Evolutionary conservation across 2,113 vertebrate genomes (phyloP), one percentile per base, ranked within the genome.

Genomic region (Oncorhynchus gorbuscha): DNA sequence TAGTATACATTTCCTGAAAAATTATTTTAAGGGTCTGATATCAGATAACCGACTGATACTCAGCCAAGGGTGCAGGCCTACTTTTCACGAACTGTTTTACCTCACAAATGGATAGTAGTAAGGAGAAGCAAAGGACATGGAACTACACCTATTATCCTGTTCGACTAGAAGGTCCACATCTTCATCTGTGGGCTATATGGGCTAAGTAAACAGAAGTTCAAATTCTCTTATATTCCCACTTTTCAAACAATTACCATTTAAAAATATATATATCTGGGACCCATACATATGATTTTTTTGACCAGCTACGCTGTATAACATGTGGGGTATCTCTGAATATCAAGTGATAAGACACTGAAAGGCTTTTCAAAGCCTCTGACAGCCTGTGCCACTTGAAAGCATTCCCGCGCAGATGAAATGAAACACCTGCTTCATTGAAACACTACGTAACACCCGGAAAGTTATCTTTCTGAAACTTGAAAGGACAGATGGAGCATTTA

Each of bases 381-480:
- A 81, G 69, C 75, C 30, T 58, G 62, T 77, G n/a, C 77, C 71
- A 79, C 82, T 76, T 91, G 78, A 91, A 88, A 86, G 84, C 80
- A 51, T 22, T 59, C 64, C 86, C 12, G 45, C 80, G 88, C 74
- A 80, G 87, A 87, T 85, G 83, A 88, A 84, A 89, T 84, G 83
- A 89, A 81, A 45, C 39, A 45, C 39, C 83, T 71, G 64, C 72
- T 89, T 87, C 86, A 84, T 71, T 84, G 80, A 83, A 92, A 88
- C 72, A 76, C 16, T 14, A 71, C 79, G 81, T 87, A 87, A 87
- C 86, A 84, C 81, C 86, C 81, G 84, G 79, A 86, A 87, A 92
- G 86, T 89, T 88, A 89, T 90, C 87, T 90, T 87, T 92, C 59
- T 71, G 84, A 67, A 62, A 85, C 85, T 86, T 91, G 81, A 91